A percentile compares a stretch with the other conserved stretches of the same genome.
These are phyloP conservation scores for Rotaria magnacalcarata DNA, from an alignment of 2,888 invertebrate genomes.

Conservation along the genomic window DNA sequence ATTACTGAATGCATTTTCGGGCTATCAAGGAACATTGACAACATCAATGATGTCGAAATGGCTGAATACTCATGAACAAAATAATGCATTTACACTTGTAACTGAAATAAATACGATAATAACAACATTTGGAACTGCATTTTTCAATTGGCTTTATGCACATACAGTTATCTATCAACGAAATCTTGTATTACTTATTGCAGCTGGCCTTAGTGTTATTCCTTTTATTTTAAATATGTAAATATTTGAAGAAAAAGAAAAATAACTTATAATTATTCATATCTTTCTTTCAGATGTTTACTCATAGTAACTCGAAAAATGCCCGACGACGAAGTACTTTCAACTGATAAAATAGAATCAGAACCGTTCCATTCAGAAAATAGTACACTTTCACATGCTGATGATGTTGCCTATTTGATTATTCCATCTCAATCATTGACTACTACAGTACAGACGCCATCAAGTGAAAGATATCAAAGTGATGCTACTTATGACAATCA, in stretches of 20 bases:
- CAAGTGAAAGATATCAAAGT: neutral
- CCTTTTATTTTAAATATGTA: neutral
- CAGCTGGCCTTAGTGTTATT: neutral
- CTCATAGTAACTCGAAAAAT: neutral
- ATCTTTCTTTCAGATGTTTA: neutral
- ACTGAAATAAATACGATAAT: conserved; percentile 30
- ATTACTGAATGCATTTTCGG: neutral
- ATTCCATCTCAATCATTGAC: neutral
- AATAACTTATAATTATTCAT: no score
- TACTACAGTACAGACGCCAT: neutral
- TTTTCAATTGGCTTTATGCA: conserved; percentile 15
- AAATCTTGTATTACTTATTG: neutral
- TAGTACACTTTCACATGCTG: neutral
- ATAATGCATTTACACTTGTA: conserved; percentile 4
- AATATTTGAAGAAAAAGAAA: neutral
- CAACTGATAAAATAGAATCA: neutral
- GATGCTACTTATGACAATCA: neutral
- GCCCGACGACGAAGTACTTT: neutral
- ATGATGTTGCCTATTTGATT: neutral
- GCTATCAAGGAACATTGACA: conserved; percentile 23
- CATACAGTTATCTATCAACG: neutral
- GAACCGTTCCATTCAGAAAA: neutral
- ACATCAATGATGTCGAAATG: conserved; percentile 23
- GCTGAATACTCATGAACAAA: neutral
- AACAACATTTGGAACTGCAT: neutral